phyloP scores from a whole-genome alignment of 2,888 invertebrate genomes.

The Synanthedon andrenaeformis region DNA sequence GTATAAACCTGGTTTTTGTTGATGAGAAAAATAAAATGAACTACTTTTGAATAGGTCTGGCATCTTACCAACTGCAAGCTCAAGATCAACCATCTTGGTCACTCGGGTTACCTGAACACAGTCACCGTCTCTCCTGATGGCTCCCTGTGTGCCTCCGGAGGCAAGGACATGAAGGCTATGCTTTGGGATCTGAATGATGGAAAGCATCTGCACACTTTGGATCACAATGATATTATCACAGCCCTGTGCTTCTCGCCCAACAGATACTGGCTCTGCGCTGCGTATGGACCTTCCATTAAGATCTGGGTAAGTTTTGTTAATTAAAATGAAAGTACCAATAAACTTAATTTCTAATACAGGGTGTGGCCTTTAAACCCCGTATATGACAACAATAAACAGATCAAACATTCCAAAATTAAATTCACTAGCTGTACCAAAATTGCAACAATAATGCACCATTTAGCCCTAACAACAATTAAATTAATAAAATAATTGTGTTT shows the following conservation, averaged over 20 bases:
- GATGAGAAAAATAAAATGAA: too few relatives aligned
- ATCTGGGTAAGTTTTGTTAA: slow-evolving; percentile 82
- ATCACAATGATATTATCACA: slow-evolving; percentile 98
- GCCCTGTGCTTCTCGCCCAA: slow-evolving; percentile 99
- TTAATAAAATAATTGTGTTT: too few relatives aligned
- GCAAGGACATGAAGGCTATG: slow-evolving; percentile 99
- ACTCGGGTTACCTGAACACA: slow-evolving; percentile 97
- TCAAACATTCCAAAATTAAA: neutral
- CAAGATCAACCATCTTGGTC: slow-evolving; percentile 98
- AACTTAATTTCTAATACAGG: neutral
- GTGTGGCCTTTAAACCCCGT: too few relatives aligned
- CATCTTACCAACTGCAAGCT: slow-evolving; percentile 98
- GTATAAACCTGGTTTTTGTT: too few relatives aligned
- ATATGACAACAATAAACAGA: neutral
- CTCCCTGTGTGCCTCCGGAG: slow-evolving; percentile 99
- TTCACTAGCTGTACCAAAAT: too few relatives aligned
- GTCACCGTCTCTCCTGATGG: slow-evolving; percentile 99
- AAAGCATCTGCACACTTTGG: slow-evolving; percentile 98
- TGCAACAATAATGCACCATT: too few relatives aligned
- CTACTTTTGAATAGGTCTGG: slow-evolving; percentile 79
- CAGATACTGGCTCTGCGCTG: slow-evolving; percentile 99
- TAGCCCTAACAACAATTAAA: too few relatives aligned
- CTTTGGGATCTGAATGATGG: slow-evolving; percentile 99
- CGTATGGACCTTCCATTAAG: slow-evolving; percentile 97
- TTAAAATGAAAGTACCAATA: neutral